These are phyloP conservation scores for Euzophera pinguis DNA, from an alignment of 2,888 invertebrate genomes.

Conservation along the genomic window DNA sequence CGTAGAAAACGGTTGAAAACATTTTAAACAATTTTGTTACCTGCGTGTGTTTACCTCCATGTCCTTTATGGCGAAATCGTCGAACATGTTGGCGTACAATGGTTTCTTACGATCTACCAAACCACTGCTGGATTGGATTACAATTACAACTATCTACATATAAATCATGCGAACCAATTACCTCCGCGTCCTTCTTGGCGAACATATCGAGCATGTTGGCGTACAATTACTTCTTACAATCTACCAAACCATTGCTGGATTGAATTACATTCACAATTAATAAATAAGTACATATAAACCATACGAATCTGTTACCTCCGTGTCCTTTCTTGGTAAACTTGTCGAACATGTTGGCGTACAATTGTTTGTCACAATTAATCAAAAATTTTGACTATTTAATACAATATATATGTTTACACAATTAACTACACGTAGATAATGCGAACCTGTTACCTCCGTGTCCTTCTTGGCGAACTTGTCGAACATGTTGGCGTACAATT, in stretches of 20 bases:
- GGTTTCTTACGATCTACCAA: constrained; percentile 94
- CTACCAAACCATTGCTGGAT: too few relatives aligned
- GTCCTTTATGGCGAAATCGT: constrained; percentile 91
- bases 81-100: constrained; percentile 96
- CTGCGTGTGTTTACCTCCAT: constrained; percentile 78
- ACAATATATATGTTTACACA: too few relatives aligned
- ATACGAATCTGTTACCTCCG: constrained; percentile 81
- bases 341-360: constrained; percentile 97
- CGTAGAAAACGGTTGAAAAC: too few relatives aligned
- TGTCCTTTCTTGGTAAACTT: constrained; percentile 91
- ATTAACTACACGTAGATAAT: not conserved
- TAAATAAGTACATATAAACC: too few relatives aligned
- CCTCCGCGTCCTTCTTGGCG: constrained; percentile 88
- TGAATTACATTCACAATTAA: too few relatives aligned
- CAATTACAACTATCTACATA: too few relatives aligned
- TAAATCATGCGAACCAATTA: constrained; percentile 36
- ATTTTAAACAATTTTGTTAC: too few relatives aligned
- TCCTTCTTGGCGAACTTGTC: constrained; percentile 92
- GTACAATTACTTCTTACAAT: constrained; percentile 93
- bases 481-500: constrained; percentile 96
- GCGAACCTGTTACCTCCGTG: constrained; percentile 83
- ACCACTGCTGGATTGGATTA: too few relatives aligned
- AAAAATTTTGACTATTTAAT: too few relatives aligned
- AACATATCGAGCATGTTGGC: constrained; percentile 98
- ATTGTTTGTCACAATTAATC: constrained; percentile 91